These are phyloP conservation scores for Anas acuta DNA, from an alignment of 2,797 vertebrate genomes.

Conservation along the genomic window DNA sequence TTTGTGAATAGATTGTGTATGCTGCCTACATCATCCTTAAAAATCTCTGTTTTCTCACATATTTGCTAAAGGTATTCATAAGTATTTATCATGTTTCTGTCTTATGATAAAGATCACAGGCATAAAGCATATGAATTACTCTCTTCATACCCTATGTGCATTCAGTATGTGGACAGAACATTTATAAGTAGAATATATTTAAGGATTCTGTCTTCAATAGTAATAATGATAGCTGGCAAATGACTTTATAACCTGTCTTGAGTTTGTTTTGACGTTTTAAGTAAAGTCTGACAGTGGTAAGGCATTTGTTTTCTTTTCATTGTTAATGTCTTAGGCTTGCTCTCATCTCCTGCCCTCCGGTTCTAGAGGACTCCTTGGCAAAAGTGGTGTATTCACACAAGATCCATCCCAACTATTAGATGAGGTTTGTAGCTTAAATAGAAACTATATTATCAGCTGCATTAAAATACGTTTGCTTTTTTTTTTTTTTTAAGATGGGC, in stretches of 20 bases:
- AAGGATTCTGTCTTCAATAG: conserved; percentile 21
- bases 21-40: background rate
- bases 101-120: background rate
- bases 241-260: background rate
- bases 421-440: background rate
- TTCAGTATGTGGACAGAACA: background rate
- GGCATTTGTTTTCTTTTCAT: background rate
- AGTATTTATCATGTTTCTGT: background rate
- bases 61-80: background rate
- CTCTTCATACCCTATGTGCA: background rate
- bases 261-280: background rate
- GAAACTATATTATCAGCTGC: background rate
- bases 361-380: background rate
- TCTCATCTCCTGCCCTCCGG: background rate
- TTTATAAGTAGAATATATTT: conserved; percentile 22
- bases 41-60: background rate
- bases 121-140: background rate
- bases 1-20: background rate
- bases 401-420: background rate
- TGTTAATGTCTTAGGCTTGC: background rate
- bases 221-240: background rate
- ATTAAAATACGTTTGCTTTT: background rate
- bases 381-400: background rate
- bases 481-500: background rate
- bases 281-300: background rate